Evolutionary conservation across 2,797 vertebrate genomes (phyloP).

Genomic region (Knipowitschia caucasica): DNA sequence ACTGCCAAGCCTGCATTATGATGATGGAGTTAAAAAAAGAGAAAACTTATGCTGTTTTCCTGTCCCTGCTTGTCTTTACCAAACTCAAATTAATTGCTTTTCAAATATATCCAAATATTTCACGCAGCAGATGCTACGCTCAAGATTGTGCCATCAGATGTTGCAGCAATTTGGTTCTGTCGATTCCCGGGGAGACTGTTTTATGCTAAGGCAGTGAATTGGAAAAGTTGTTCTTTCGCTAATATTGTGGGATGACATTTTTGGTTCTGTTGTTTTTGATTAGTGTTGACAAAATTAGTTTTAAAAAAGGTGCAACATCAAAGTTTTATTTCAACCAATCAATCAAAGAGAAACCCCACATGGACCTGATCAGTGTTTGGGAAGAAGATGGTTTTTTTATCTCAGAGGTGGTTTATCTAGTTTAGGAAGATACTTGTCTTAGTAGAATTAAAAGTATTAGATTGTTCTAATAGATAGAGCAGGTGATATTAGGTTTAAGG

Average conservation of each 20-base stretch:
- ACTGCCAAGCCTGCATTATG: neutral
- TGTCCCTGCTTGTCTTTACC: neutral
- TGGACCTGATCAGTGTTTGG: neutral
- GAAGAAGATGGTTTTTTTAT: too few species aligned
- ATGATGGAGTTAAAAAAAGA: neutral
- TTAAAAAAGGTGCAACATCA: neutral
- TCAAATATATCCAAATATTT: neutral
- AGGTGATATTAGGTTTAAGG: too few species aligned
- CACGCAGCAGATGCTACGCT: conserved; percentile 1
- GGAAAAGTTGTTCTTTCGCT: conserved; percentile 3
- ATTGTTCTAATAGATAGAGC: too few species aligned
- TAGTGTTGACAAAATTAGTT: neutral
- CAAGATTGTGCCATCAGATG: conserved; percentile 6
- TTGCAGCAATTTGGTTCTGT: conserved; percentile 1
- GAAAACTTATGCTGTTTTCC: neutral
- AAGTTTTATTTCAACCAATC: too few species aligned
- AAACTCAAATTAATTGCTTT: conserved; percentile 1
- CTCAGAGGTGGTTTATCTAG: too few species aligned
- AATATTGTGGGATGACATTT: neutral
- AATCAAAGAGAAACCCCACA: too few species aligned
- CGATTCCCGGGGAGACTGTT: neutral
- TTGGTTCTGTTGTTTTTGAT: neutral
- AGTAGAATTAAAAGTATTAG: too few species aligned
- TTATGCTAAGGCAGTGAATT: neutral
- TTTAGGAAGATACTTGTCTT: too few species aligned